Evolutionary conservation across 2,113 vertebrate species (phyloP).

Genomic region (Dipodomys stephensi): DNA sequence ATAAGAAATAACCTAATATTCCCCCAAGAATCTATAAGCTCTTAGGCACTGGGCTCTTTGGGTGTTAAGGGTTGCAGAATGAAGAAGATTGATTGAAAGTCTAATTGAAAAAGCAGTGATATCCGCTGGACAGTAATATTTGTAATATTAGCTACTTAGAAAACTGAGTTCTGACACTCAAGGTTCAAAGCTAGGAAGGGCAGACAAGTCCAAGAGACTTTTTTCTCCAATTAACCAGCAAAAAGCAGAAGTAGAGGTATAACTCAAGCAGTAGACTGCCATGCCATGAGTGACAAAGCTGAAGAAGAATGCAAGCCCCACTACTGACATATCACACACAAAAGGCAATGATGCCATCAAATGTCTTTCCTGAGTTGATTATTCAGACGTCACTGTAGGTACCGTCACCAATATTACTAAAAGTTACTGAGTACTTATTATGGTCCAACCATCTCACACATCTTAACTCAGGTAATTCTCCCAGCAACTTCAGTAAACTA

Average conservation of each 20-base stretch:
- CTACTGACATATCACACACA: too few relatives aligned
- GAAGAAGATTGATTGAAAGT: neutral
- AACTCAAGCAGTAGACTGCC: too few relatives aligned
- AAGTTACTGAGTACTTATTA: neutral
- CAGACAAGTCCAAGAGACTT: too few relatives aligned
- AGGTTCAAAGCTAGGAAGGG: too few relatives aligned
- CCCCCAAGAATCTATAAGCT: neutral
- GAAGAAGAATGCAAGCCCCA: too few relatives aligned
- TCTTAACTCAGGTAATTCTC: neutral
- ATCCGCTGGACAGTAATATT: too few relatives aligned
- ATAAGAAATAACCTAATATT: neutral
- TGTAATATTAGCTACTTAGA: too few relatives aligned
- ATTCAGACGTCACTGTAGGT: neutral
- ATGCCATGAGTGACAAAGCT: too few relatives aligned
- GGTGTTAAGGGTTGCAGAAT: neutral
- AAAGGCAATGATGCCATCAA: neutral
- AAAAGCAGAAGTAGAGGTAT: too few relatives aligned
- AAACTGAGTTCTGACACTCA: too few relatives aligned
- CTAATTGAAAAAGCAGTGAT: too few relatives aligned
- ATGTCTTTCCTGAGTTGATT: conserved; percentile 1
- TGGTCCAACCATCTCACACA: neutral
- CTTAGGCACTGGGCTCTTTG: neutral
- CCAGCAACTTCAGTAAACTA: conserved; percentile 27
- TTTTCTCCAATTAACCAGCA: too few relatives aligned
- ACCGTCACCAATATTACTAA: neutral